Evolutionary conservation across 2,113 vertebrate genomes (phyloP).

Genomic region (Zosterops lateralis): DNA sequence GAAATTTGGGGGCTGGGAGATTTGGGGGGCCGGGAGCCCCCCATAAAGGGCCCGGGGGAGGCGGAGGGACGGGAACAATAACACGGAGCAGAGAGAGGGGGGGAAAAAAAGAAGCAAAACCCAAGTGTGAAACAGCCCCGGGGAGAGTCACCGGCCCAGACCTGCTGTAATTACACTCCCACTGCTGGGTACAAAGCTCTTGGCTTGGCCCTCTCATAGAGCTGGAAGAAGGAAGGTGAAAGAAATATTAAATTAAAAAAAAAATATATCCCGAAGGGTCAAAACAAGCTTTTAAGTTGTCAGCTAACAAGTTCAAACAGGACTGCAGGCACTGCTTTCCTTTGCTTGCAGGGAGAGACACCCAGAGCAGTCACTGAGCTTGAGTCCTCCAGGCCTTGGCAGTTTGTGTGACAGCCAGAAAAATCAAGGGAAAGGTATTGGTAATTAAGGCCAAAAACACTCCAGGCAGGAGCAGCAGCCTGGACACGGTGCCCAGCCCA

Average conservation of each 20-base stretch:
- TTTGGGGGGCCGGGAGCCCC: too few species aligned
- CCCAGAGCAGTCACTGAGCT: neutral
- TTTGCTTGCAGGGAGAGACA: conserved; percentile 17
- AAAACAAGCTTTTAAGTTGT: conserved; percentile 57
- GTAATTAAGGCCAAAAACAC: neutral
- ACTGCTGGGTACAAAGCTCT: neutral
- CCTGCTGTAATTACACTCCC: conserved; percentile 24
- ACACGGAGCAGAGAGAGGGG: fast-evolving
- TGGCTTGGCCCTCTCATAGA: conserved; percentile 3
- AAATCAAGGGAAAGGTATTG: neutral
- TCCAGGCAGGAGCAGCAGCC: neutral
- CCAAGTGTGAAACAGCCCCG: neutral
- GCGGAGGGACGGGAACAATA: neutral
- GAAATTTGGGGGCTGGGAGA: too few species aligned
- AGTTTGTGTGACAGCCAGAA: neutral
- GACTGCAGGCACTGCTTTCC: conserved; percentile 2
- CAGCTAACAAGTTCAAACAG: conserved; percentile 48
- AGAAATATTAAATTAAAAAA: neutral
- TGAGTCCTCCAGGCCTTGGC: neutral
- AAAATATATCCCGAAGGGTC: conserved; percentile 35
- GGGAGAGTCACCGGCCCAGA: neutral
- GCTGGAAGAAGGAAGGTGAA: conserved; percentile 28
- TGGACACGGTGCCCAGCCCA: neutral
- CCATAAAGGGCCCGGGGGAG: neutral
- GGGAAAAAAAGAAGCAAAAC: neutral